These are phyloP conservation scores for Donacobius atricapilla DNA, from an alignment of 2,113 vertebrate genomes.

Conservation along the genomic window DNA sequence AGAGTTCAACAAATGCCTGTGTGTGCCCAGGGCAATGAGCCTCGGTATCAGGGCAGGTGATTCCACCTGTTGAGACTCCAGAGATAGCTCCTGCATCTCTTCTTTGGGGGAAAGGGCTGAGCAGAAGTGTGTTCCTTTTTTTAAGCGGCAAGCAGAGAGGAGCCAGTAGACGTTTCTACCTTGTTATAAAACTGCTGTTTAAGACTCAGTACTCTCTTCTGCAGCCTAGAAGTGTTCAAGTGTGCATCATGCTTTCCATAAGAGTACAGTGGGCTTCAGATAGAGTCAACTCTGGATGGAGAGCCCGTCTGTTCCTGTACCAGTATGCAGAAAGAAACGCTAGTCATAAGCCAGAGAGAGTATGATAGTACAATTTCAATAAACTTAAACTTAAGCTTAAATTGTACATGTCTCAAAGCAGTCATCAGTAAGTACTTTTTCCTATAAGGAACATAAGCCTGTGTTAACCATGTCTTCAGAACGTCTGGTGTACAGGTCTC, in stretches of 20 bases:
- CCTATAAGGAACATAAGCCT: background rate
- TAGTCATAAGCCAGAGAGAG: background rate
- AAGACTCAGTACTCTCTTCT: background rate
- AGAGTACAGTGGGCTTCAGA: background rate
- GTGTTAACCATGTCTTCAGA: background rate
- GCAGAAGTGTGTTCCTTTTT: background rate
- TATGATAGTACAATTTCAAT: slow-evolving; percentile 5
- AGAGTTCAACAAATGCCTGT: background rate
- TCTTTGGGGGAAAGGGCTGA: background rate
- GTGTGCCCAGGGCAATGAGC: background rate
- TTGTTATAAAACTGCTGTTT: background rate
- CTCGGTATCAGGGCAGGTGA: background rate
- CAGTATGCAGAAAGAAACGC: background rate
- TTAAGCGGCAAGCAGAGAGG: background rate
- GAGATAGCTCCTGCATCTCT: background rate
- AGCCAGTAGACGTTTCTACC: background rate
- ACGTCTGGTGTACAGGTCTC: background rate
- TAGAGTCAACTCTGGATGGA: background rate
- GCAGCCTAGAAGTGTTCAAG: background rate
- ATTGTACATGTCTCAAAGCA: background rate
- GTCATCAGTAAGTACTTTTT: slow-evolving; percentile 10
- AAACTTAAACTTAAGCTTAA: background rate
- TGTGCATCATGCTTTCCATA: background rate
- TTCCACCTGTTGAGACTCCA: background rate
- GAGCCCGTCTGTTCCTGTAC: background rate